Conservation (phyloP, 2,113 vertebrate genomes). For the Chloropsis hardwickii region DNA sequence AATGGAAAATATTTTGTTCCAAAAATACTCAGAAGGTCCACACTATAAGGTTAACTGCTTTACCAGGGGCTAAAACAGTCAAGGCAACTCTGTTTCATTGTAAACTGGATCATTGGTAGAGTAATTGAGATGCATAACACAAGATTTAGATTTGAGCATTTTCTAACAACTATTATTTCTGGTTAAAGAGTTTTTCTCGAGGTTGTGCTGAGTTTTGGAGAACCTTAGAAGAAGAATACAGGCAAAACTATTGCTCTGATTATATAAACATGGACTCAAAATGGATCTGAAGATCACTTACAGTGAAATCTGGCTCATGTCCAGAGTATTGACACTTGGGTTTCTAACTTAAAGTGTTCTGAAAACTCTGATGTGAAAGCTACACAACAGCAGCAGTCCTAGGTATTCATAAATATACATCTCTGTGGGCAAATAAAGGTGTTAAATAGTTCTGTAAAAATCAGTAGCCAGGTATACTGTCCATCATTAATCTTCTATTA, state of each 20-base stretch:
- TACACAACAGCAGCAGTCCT: neutral
- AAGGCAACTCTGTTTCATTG: neutral
- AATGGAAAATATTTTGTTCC: slow-evolving; percentile 30
- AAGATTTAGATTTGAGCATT: neutral
- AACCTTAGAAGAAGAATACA: neutral
- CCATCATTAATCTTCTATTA: neutral
- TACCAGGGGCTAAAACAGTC: neutral
- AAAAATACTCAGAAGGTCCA: slow-evolving; percentile 27
- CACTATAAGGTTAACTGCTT: neutral
- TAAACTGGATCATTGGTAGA: neutral
- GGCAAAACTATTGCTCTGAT: neutral
- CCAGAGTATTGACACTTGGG: neutral
- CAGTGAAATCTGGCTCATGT: neutral
- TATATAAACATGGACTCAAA: neutral
- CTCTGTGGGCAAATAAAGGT: neutral
- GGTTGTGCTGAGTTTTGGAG: neutral
- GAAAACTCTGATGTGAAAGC: neutral
- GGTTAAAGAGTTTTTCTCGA: neutral
- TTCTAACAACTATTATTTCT: neutral
- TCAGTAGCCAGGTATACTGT: neutral
- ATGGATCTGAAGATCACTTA: neutral
- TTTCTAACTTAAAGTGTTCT: neutral
- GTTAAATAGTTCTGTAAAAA: neutral
- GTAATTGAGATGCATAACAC: neutral
- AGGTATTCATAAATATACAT: neutral